Evolutionary conservation across 1,140 invertebrate genomes (phyloP), one percentile per base, ranked within the genome.

Genomic region (Aphidius gifuensis): DNA sequence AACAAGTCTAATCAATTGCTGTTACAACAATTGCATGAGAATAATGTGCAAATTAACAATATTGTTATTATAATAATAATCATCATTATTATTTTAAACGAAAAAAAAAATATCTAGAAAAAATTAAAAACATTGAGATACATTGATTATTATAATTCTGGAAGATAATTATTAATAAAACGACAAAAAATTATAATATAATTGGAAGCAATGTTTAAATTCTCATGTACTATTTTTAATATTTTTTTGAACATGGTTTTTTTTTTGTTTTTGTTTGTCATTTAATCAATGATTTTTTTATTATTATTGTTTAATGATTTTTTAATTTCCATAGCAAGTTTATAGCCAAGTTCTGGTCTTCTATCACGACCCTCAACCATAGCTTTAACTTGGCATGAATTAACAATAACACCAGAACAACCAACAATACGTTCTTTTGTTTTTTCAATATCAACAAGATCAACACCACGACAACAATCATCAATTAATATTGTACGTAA

Each of bases 401-500:
- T 86, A 4, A 93, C 86, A 68, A 95, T 89, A 44, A 93, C 86
- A 0, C 92, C 93, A 71, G 91, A 85, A 66, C 87, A 88, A 50
- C 82, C 84, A 38, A 87, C 83, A 8, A 95, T 86, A 57, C 85
- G 87, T 50, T 89, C 82, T 75, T 92, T 92, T 9, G 92, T 93
- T 66, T 85, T 86, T 75, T 92, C 87, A 65, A 96, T 96, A 71
- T 94, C 91, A 8, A 87, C 83, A 8, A 92, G 76, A 74, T 92
- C 88, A 1, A 97, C 93, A 5, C 95, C 96, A 48, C 94, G 85
- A 68, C 89, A 89, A 64, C 93, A 96, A 80, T 98, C 94, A 60
- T 97, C 93, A 4, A 98, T 84, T 2, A 97, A 77, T 54, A 96
- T 85, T 23, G 95, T 94, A 47, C 94, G 85, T 79, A 94, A 98